phyloP scores from a whole-genome alignment of 1,140 invertebrate species.

The Zaprionus inermis region DNA sequence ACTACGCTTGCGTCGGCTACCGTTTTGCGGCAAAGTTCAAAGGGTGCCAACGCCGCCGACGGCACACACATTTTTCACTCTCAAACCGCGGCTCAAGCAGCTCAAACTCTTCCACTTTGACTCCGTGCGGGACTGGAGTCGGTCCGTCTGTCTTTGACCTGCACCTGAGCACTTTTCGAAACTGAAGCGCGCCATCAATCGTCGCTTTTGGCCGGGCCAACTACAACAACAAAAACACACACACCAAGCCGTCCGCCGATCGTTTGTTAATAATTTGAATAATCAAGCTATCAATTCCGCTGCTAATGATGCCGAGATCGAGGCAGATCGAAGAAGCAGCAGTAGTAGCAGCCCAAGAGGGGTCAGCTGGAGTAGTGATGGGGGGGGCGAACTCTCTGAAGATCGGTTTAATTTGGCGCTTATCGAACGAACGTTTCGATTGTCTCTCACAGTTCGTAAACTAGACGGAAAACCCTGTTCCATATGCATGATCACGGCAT shows the following conservation, averaged over 20 bases:
- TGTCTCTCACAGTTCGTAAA: conserved; percentile 75
- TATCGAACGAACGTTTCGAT: conserved; percentile 49
- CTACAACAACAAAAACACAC: conserved; percentile 21
- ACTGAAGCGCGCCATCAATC: conserved; percentile 74
- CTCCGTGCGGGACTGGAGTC: conserved; percentile 7
- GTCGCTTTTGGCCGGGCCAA: conserved; percentile 49
- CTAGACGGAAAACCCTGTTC: conserved; percentile 64
- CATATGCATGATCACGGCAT: conserved; percentile 63
- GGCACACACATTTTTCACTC: conserved; percentile 78
- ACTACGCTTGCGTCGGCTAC: conserved; percentile 55
- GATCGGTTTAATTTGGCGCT: conserved; percentile 57
- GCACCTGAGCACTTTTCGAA: conserved; percentile 49
- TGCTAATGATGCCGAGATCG: conserved; percentile 81
- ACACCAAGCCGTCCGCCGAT: conserved; percentile 49
- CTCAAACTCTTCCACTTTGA: conserved; percentile 23
- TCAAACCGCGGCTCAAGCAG: conserved; percentile 27
- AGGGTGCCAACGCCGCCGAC: conserved; percentile 63
- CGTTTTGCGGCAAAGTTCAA: conserved; percentile 76
- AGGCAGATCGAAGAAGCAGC: conserved; percentile 56
- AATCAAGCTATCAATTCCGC: conserved; percentile 84
- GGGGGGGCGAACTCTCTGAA: not conserved
- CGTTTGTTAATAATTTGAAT: conserved; percentile 83
- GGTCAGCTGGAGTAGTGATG: not conserved
- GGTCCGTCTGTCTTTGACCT: conserved; percentile 50
- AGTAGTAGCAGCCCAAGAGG: not conserved